Conservation (phyloP, 1,140 invertebrate genomes). For the Drosophila santomea region DNA sequence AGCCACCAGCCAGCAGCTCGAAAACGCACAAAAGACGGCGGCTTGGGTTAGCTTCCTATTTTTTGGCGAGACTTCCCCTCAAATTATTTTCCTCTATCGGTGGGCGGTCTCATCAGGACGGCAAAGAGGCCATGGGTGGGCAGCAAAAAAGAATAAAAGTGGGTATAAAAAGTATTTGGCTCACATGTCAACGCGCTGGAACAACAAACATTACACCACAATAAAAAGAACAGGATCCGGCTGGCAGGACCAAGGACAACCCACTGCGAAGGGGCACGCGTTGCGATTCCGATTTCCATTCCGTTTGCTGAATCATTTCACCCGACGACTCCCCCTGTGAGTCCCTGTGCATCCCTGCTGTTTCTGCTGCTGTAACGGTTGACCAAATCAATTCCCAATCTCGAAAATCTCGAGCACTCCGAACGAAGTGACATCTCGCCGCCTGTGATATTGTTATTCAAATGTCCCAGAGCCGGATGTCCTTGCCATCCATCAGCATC, state of each 20-base stretch:
- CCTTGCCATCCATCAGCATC: constrained; percentile 30
- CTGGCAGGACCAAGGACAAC: constrained; percentile 37
- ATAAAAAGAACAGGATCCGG: constrained; percentile 58
- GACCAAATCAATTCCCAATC: constrained; percentile 68
- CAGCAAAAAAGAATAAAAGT: not conserved
- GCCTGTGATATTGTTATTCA: constrained; percentile 71
- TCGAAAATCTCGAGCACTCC: constrained; percentile 38
- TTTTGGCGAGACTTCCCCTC: constrained; percentile 21
- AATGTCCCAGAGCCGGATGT: constrained; percentile 75
- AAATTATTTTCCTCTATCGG: constrained; percentile 27
- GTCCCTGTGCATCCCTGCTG: constrained; percentile 11
- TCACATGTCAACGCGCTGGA: constrained; percentile 76
- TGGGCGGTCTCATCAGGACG: constrained; percentile 77
- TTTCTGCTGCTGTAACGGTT: constrained; percentile 69
- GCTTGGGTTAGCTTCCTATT: constrained; percentile 2
- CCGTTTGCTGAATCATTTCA: constrained; percentile 56
- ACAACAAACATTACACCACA: constrained; percentile 75
- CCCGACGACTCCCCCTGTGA: not conserved
- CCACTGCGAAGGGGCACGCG: constrained; percentile 57
- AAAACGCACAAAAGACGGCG: constrained; percentile 47
- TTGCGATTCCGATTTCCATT: constrained; percentile 1
- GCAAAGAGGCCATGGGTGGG: constrained; percentile 69
- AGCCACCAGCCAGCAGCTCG: constrained; percentile 30
- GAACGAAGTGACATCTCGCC: constrained; percentile 6
- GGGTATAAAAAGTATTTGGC: constrained; percentile 33